A percentile compares a stretch with the other conserved stretches of the same genome.
Conservation (phyloP, 1,140 invertebrate genomes). For the Caenorhabditis briggsae region DNA sequence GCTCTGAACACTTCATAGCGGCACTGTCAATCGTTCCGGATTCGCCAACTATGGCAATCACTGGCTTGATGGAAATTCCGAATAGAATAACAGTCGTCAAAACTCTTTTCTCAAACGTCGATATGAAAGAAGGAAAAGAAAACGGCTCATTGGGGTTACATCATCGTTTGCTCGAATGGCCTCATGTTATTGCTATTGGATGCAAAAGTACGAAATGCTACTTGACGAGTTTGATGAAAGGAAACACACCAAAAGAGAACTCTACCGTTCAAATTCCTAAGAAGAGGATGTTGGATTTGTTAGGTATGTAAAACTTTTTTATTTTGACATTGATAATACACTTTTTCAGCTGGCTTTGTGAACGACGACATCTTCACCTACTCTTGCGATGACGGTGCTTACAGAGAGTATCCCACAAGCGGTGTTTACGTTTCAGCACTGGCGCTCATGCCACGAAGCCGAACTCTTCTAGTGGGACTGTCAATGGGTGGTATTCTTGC, state of each 20-base stretch:
- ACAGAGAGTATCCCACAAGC: neutral
- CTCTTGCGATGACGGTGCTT: neutral
- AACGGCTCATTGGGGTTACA: neutral
- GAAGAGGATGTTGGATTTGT: neutral
- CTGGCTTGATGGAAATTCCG: neutral
- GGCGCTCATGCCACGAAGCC: neutral
- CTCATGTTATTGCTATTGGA: neutral
- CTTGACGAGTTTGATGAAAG: neutral
- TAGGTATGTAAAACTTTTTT: neutral
- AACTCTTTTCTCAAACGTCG: neutral
- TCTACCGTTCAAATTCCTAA: neutral
- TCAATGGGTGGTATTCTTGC: neutral
- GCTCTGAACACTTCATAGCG: neutral
- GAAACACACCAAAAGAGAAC: neutral
- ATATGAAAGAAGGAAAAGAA: neutral
- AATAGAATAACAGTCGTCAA: neutral
- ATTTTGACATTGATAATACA: too few relatives aligned
- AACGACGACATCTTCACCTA: neutral
- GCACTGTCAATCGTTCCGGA: neutral
- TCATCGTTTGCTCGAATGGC: neutral
- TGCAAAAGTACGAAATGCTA: neutral
- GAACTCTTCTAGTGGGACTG: neutral
- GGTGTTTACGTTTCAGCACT: neutral
- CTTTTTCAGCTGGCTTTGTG: neutral
- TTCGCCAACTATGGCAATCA: neutral